A percentile compares a stretch with the other conserved stretches of the same genome.
Conservation (phyloP, 2,888 invertebrate genomes). For the Lepidochitona cinerea region DNA sequence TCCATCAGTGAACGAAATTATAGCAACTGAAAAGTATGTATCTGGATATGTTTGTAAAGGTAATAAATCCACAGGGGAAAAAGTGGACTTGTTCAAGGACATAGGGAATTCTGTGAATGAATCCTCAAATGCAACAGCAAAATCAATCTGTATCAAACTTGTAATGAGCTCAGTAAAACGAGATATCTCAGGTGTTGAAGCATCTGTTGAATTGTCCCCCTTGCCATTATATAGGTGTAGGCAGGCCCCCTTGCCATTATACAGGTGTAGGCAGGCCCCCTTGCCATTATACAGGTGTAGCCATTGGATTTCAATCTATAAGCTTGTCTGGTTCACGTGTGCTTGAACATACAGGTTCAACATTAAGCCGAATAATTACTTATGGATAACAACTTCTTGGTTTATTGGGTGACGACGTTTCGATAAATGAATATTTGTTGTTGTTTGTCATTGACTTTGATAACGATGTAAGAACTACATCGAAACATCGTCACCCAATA, state of each 20-base stretch:
- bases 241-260: conserved; percentile 27
- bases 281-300: conserved; percentile 18
- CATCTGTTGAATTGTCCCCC: conserved; percentile 27
- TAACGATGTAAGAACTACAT: no score
- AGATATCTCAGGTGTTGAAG: conserved; percentile 34
- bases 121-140: conserved; percentile 16
- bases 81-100: conserved; percentile 28
- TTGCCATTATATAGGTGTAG: conserved; percentile 18
- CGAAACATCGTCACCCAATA: no score
- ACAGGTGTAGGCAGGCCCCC: conserved; percentile 18
- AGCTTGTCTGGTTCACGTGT: conserved; percentile 33
- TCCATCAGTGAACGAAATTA: conserved; percentile 38
- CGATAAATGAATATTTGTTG: no score
- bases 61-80: conserved; percentile 33
- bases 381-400: no score
- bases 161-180: conserved; percentile 35
- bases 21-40: conserved; percentile 21
- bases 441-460: no score
- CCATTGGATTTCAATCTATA: conserved; percentile 31
- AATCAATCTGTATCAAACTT: conserved; percentile 28
- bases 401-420: no score
- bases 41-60: conserved; percentile 40
- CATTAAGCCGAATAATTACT: no score
- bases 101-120: conserved; percentile 7
- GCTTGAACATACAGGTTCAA: conserved; percentile 22